These are phyloP conservation scores for Netelia virgata DNA, from an alignment of 2,888 invertebrate genomes.

Conservation along the genomic window DNA sequence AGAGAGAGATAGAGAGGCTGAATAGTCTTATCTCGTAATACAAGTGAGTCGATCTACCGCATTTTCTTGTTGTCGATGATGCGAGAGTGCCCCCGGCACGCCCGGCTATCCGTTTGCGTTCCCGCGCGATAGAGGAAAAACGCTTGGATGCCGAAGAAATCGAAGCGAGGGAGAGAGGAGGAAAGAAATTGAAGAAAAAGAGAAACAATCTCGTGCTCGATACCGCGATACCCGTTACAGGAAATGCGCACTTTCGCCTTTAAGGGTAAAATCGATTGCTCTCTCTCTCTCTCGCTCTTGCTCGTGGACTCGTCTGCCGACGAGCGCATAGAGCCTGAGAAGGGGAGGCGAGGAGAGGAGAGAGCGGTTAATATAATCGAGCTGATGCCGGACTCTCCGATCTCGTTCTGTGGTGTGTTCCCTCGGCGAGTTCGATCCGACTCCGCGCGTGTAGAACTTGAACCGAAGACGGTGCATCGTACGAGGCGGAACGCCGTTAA, in stretches of 20 bases:
- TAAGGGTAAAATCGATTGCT: slow-evolving; percentile 67
- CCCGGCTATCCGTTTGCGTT: slow-evolving; percentile 35
- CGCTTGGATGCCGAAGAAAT: slow-evolving; percentile 30
- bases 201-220: slow-evolving; percentile 63
- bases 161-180: neutral
- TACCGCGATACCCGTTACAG: slow-evolving; percentile 65
- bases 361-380: slow-evolving; percentile 66
- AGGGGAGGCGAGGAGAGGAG: slow-evolving; percentile 4
- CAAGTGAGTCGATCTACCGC: slow-evolving; percentile 68
- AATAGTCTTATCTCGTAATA: slow-evolving; percentile 62
- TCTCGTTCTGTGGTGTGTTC: neutral
- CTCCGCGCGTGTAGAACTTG: slow-evolving; percentile 12
- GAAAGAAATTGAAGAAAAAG: slow-evolving; percentile 53
- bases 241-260: slow-evolving; percentile 69
- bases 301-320: neutral
- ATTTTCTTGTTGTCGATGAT: slow-evolving; percentile 63
- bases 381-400: slow-evolving; percentile 6
- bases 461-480: slow-evolving; percentile 65
- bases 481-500: slow-evolving; percentile 70
- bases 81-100: slow-evolving; percentile 44
- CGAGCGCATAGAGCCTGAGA: too few species aligned
- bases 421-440: slow-evolving; percentile 38
- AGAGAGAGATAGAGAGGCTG: slow-evolving; percentile 18
- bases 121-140: neutral
- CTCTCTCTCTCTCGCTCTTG: slow-evolving; percentile 23